Conservation (phyloP, 2,113 vertebrate species). For the Cyanoliseus patagonus region DNA sequence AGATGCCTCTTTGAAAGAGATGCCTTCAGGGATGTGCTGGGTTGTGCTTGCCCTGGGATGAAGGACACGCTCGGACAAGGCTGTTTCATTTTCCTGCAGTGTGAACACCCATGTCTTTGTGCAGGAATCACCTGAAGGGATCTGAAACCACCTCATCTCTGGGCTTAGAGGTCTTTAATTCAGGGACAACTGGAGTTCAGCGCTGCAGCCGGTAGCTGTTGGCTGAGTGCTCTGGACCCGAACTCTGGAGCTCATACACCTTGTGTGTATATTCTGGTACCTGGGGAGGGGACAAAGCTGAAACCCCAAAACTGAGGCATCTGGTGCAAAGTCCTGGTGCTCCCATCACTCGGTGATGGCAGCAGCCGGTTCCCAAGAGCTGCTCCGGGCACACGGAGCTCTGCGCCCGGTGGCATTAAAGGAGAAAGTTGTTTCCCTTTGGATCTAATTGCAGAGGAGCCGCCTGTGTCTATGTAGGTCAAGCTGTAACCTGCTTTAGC, state of each 20-base stretch:
- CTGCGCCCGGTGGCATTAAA: not conserved
- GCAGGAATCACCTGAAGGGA: accelerated
- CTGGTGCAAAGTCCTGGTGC: not conserved
- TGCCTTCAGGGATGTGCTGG: constrained; percentile 21
- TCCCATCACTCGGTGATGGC: accelerated
- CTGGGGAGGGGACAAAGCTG: not conserved
- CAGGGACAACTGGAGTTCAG: not conserved
- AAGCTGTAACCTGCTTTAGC: constrained; percentile 34
- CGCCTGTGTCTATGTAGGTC: not conserved
- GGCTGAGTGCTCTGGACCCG: not conserved
- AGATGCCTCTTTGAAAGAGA: constrained; percentile 32
- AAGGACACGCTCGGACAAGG: not conserved
- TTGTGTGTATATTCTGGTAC: accelerated
- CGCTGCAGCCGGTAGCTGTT: not conserved
- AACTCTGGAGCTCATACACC: not conserved
- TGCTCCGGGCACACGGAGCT: not conserved
- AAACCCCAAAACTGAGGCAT: not conserved
- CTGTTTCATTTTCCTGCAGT: not conserved
- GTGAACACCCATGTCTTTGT: not conserved
- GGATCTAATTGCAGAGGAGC: constrained; percentile 51
- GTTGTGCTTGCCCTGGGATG: not conserved
- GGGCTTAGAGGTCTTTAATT: not conserved
- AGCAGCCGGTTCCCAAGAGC: not conserved
- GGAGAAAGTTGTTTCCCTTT: constrained; percentile 55
- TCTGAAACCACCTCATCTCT: not conserved